A percentile compares a stretch with the other conserved stretches of the same genome.
Conservation (phyloP, 2,113 vertebrate species). For the Urocitellus parryii region DNA sequence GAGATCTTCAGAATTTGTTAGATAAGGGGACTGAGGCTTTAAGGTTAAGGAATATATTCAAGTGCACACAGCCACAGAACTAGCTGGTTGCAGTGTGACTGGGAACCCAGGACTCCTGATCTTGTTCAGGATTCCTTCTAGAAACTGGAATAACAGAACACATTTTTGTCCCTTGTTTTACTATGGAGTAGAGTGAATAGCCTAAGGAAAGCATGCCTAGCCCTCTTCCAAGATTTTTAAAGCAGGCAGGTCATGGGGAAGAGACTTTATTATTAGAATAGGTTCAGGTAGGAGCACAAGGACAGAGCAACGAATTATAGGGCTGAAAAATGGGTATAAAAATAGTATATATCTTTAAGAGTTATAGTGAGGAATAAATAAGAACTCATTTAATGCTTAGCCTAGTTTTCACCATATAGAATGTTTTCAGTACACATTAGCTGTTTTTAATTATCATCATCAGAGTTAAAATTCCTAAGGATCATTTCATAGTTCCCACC, state of each 20-base stretch:
- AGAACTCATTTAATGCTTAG: slow-evolving; percentile 1
- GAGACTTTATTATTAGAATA: not conserved
- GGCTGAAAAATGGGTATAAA: slow-evolving; percentile 29
- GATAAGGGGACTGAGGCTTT: not conserved
- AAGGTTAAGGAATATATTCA: not conserved
- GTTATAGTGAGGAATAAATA: slow-evolving; percentile 7
- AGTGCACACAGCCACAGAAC: not conserved
- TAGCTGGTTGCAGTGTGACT: not conserved
- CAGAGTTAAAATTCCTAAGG: slow-evolving; percentile 4
- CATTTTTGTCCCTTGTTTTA: not conserved
- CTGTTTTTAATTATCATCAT: slow-evolving; percentile 4
- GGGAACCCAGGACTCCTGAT: not conserved
- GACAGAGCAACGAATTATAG: no score
- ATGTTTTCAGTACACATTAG: slow-evolving; percentile 1
- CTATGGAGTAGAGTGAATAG: not conserved
- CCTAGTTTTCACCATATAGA: not conserved
- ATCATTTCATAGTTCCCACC: not conserved
- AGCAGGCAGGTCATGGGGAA: not conserved
- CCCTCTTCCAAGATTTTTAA: not conserved
- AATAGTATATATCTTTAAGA: not conserved
- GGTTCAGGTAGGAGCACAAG: not conserved
- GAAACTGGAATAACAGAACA: not conserved
- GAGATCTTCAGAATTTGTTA: not conserved
- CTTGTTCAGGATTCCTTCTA: not conserved
- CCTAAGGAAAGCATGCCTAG: not conserved